Percentiles rank a stretch among this genome's conserved stretches.
These are phyloP conservation scores for Portevinia maculata DNA, from an alignment of 2,888 invertebrate species.

Conservation along the genomic window DNA sequence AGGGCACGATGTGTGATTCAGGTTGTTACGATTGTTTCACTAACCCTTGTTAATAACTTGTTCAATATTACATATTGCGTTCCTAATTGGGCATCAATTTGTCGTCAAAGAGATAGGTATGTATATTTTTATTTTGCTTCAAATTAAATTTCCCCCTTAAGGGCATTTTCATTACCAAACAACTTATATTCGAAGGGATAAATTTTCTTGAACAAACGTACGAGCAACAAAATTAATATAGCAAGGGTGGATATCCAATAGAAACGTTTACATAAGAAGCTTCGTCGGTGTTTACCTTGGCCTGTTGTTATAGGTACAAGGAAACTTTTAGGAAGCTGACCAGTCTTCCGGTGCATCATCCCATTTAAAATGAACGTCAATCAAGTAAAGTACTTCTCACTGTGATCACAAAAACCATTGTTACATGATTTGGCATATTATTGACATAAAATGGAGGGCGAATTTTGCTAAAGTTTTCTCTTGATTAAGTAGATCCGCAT, in stretches of 20 bases:
- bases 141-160: conserved; percentile 62
- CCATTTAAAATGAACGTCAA: conserved; percentile 53
- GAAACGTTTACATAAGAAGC: conserved; percentile 22
- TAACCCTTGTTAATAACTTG: background rate
- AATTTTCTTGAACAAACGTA: conserved; percentile 18
- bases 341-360: conserved; percentile 42
- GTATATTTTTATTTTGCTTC: conserved; percentile 15
- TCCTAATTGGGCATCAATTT: conserved; percentile 71
- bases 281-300: background rate
- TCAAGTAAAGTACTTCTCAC: conserved; percentile 54
- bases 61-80: conserved; percentile 44
- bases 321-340: conserved; percentile 61
- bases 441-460: background rate
- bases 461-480: conserved; percentile 3
- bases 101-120: conserved; percentile 36
- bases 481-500: background rate
- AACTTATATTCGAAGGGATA: conserved; percentile 44
- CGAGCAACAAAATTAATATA: conserved; percentile 45
- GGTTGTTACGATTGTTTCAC: background rate
- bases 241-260: conserved; percentile 9
- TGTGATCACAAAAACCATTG: conserved; percentile 8
- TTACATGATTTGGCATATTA: conserved; percentile 25
- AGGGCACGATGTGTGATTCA: background rate
- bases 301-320: background rate
- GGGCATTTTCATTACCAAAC: conserved; percentile 41